Conservation (phyloP, 2,888 invertebrate genomes). For the Thecophora atra region DNA sequence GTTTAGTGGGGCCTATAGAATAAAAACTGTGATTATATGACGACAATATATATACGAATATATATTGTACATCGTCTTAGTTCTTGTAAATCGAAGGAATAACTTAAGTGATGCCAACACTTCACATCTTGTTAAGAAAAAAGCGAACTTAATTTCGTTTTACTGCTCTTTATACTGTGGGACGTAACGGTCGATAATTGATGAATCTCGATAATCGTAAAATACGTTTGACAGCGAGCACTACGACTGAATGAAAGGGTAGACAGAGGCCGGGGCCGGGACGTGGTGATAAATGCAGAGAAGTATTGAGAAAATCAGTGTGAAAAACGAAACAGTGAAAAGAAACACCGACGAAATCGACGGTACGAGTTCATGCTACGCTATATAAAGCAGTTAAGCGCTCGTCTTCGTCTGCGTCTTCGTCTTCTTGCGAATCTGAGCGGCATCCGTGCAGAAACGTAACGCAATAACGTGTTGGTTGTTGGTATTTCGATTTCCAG, state of each 20-base stretch:
- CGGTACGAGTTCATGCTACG: neutral
- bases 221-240: neutral
- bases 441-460: constrained; percentile 10
- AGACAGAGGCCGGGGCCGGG: neutral
- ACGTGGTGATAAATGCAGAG: neutral
- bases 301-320: neutral
- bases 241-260: neutral
- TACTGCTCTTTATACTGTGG: neutral
- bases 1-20: no score
- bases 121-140: neutral
- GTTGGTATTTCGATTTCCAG: constrained; percentile 25
- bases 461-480: constrained; percentile 3
- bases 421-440: neutral
- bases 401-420: neutral
- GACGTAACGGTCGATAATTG: neutral
- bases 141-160: neutral
- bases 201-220: constrained; percentile 9
- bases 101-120: no score
- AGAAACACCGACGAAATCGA: neutral
- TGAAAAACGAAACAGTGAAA: neutral
- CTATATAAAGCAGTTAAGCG: neutral
- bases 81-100: no score
- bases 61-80: no score
- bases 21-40: no score
- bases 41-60: no score